These are phyloP conservation scores for Apodemia zela DNA, from an alignment of 2,888 invertebrate species.

Conservation along the genomic window DNA sequence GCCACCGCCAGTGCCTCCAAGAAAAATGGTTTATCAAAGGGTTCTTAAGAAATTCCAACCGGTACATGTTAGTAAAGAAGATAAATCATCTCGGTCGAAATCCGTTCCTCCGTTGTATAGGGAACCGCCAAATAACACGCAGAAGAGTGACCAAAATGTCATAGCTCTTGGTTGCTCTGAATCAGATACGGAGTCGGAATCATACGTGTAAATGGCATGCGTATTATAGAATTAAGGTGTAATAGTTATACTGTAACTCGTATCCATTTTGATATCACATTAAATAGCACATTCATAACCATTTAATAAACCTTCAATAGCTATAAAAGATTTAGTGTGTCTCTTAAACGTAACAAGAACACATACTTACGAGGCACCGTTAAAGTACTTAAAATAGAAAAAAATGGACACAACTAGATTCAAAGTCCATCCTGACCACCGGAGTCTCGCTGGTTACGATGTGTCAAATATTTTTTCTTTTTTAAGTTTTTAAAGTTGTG, in stretches of 20 bases:
- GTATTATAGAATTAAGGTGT: conserved; percentile 29
- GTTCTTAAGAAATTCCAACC: conserved; percentile 82
- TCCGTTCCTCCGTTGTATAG: conserved; percentile 71
- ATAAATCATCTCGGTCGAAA: conserved; percentile 69
- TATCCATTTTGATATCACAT: not conserved
- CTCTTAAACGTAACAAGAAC: too few relatives aligned
- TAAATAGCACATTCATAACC: too few relatives aligned
- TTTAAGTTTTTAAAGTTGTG: too few relatives aligned
- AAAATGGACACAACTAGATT: too few relatives aligned
- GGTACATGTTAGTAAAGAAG: conserved; percentile 82
- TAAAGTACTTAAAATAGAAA: too few relatives aligned
- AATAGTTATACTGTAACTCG: conserved; percentile 28
- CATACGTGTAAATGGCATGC: conserved; percentile 57
- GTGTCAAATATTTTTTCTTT: too few relatives aligned
- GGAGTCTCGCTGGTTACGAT: too few relatives aligned
- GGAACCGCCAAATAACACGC: conserved; percentile 59
- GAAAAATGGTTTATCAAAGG: conserved; percentile 73
- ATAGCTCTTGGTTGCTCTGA: conserved; percentile 69
- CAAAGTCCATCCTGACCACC: too few relatives aligned
- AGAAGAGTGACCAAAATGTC: conserved; percentile 56
- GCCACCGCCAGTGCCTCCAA: conserved; percentile 82
- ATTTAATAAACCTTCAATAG: too few relatives aligned
- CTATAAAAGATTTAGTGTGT: too few relatives aligned
- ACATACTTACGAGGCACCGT: too few relatives aligned
- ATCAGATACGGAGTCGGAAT: conserved; percentile 76